Evolutionary conservation across 2,113 vertebrate species (phyloP).

Genomic region (Poicephalus gulielmi): DNA sequence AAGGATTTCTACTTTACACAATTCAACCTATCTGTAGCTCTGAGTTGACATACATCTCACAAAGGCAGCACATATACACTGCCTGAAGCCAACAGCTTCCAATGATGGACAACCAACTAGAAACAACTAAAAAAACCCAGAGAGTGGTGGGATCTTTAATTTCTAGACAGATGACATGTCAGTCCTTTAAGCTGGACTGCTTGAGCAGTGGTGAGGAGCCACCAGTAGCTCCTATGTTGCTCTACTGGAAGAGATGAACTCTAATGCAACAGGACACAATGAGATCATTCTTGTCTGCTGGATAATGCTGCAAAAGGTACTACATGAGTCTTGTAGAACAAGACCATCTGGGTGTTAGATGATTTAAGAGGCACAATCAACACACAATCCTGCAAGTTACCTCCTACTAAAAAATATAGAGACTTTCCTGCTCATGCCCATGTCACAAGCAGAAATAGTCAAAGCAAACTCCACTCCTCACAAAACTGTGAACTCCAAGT

Average conservation of each 20-base stretch:
- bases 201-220: neutral
- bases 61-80: neutral
- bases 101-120: fast-evolving
- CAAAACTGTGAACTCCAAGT: neutral
- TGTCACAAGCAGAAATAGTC: neutral
- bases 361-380: fast-evolving
- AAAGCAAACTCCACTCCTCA: neutral
- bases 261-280: fast-evolving
- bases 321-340: fast-evolving
- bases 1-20: neutral
- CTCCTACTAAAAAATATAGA: fast-evolving
- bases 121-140: neutral
- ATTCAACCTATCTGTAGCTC: neutral
- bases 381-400: neutral
- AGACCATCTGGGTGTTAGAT: neutral
- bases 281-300: neutral
- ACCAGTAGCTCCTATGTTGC: neutral
- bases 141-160: fast-evolving
- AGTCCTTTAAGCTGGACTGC: neutral
- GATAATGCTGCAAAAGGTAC: neutral
- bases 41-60: neutral
- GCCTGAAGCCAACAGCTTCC: neutral
- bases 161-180: neutral
- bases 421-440: neutral
- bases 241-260: neutral